Evolutionary conservation across 2,888 invertebrate species (phyloP).

Genomic region (Trichacis sp.): DNA sequence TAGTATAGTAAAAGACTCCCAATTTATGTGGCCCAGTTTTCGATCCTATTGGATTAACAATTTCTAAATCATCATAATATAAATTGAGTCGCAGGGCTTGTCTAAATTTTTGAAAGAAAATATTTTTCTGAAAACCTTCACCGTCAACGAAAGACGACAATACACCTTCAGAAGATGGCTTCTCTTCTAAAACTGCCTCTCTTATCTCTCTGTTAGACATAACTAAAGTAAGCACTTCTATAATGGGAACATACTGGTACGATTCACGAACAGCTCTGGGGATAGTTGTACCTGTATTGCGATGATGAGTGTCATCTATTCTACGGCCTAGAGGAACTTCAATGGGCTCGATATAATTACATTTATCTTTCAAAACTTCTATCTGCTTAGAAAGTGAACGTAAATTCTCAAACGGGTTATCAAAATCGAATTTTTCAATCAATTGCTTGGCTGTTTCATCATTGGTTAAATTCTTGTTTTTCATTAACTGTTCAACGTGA

Average conservation of each 20-base stretch:
- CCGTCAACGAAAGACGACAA: constrained; percentile 26
- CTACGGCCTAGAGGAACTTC: constrained; percentile 33
- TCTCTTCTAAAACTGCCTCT: constrained; percentile 23
- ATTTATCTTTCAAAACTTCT: constrained; percentile 16
- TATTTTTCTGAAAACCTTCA: constrained; percentile 19
- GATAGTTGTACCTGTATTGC: background rate
- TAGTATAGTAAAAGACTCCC: constrained; percentile 26
- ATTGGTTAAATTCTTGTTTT: constrained; percentile 11
- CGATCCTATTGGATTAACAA: constrained; percentile 32
- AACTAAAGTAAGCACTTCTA: constrained; percentile 26
- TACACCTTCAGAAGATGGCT: constrained; percentile 20
- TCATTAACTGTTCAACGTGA: background rate
- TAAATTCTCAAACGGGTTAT: constrained; percentile 28
- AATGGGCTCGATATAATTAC: constrained; percentile 22
- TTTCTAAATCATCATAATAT: constrained; percentile 40
- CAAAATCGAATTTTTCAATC: constrained; percentile 5
- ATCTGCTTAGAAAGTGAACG: constrained; percentile 29
- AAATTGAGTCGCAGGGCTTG: constrained; percentile 24
- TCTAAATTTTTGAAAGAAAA: constrained; percentile 23
- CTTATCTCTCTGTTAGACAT: constrained; percentile 21
- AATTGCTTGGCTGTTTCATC: constrained; percentile 3
- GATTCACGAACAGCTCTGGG: constrained; percentile 14
- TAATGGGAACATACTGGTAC: constrained; percentile 38
- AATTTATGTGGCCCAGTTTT: constrained; percentile 39
- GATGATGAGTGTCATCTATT: constrained; percentile 20